phyloP scores from a whole-genome alignment of 1,140 invertebrate genomes.

The Drosophila nannoptera region DNA sequence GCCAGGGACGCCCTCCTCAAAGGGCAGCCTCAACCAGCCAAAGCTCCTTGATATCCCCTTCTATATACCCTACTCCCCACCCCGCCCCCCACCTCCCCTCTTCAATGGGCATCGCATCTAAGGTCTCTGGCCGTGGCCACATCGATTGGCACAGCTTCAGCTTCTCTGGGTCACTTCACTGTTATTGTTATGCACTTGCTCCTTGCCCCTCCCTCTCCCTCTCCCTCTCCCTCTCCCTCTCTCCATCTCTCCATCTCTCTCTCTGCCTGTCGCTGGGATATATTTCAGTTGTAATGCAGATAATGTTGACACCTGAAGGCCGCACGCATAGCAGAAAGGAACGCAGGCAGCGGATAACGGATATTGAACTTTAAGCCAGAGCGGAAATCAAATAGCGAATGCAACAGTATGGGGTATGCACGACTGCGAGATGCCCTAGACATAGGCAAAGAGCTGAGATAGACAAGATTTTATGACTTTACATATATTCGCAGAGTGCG shows the following conservation, averaged over 20 bases:
- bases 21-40: too few species aligned
- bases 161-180: background rate
- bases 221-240: background rate
- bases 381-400: conserved; percentile 39
- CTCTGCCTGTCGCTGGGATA: conserved; percentile 35
- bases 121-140: conserved; percentile 1
- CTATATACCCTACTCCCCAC: too few species aligned
- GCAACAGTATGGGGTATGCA: background rate
- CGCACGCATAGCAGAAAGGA: conserved; percentile 16
- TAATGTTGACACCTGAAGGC: conserved; percentile 69
- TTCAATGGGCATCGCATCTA: too few species aligned
- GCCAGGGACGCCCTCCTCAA: too few species aligned
- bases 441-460: too few species aligned
- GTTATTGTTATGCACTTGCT: background rate
- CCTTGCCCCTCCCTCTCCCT: background rate
- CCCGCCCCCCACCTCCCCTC: too few species aligned
- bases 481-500: too few species aligned
- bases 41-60: too few species aligned
- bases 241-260: too few species aligned
- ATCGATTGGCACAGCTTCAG: conserved; percentile 39
- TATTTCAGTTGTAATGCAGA: conserved; percentile 59
- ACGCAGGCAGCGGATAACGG: conserved; percentile 32
- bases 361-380: conserved; percentile 55
- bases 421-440: background rate
- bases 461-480: too few species aligned